These are phyloP conservation scores for Bombus terrestris DNA, from an alignment of 1,140 invertebrate species.

Conservation along the genomic window DNA sequence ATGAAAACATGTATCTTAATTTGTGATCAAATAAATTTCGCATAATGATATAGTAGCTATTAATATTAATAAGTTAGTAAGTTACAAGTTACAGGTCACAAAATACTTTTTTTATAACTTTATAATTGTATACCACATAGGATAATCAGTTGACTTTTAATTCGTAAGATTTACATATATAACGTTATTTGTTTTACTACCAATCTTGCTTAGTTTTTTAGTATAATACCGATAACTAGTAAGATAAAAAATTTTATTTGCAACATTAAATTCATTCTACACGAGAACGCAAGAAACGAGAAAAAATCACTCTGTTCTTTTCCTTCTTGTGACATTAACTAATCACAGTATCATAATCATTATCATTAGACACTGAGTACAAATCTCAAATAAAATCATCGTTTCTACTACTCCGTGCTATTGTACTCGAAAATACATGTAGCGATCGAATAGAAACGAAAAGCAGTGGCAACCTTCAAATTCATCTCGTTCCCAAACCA, in stretches of 20 bases:
- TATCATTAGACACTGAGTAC: not conserved
- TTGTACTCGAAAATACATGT: not conserved
- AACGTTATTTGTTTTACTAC: too few relatives aligned
- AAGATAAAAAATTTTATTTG: not conserved
- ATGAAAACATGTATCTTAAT: not conserved
- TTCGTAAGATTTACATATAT: not conserved
- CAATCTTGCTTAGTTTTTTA: too few relatives aligned
- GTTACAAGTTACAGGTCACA: too few relatives aligned
- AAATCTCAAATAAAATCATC: not conserved
- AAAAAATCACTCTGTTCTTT: not conserved
- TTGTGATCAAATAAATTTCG: not conserved
- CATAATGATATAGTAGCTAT: too few relatives aligned
- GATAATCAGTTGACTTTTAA: not conserved
- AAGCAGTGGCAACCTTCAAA: slow-evolving; percentile 76
- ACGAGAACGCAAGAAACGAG: not conserved
- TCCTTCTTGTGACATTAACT: too few relatives aligned
- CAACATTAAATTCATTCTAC: too few relatives aligned
- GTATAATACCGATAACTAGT: not conserved
- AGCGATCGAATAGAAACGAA: slow-evolving; percentile 1
- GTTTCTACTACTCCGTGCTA: not conserved
- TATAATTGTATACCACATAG: fast-evolving
- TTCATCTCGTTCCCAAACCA: slow-evolving; percentile 85
- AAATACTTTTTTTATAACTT: not conserved
- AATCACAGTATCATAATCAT: not conserved
- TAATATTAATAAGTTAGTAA: not conserved